Base-by-base conservation (phyloP, 2,797 vertebrate species). In the Neosalanx taihuensis region DNA sequence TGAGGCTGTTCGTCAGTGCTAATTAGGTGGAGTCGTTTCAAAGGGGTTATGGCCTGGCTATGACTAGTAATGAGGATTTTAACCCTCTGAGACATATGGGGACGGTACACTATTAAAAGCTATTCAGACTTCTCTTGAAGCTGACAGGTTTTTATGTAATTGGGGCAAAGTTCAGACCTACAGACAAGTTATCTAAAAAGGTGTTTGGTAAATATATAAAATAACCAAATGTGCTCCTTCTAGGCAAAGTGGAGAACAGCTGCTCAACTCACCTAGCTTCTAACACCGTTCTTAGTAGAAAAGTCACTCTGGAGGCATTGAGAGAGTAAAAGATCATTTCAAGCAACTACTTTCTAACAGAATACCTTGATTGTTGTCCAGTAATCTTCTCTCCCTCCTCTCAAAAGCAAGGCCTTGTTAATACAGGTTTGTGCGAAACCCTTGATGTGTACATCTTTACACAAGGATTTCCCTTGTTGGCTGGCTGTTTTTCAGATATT, bases 21-120 rank as follows among this genome's bases (percentile, higher is more conserved):
- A 92, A 94, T 93, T 90, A 89, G 87, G 75, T 81, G 73, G 72
- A 88, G 84, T 86, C 79, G 82, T 90, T 83, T 92, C 87, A 93
- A 89, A 88, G 90, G 80, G 87, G 83, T 88, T 82, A 83, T 72
- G 82, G 78, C 84, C 81, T 78, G 82, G 79, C 82, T 83, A 67
- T 88, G 86, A 85, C 86, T 75, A 81, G 79, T 89, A 90, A 91
- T 92, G 86, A 92, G 85, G 88, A 90, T 89, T 91, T 90, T 83
- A 90, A 90, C 87, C 90, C 86, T 81, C 68, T 17, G 79, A 88
- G 90, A 90, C 86, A 67, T 82, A 75, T 73, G 72, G 70, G 77
- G 76, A 83, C 78, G 72, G 49, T 1, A 65, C 75, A 74, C 74
- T 68, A 67, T 81, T 80, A 81, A 71, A 58, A 72, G 72, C 41